These are phyloP conservation scores for Epizoanthus stellaris DNA, from an alignment of 92 coral and sea anemone species.

Conservation along the genomic window DNA sequence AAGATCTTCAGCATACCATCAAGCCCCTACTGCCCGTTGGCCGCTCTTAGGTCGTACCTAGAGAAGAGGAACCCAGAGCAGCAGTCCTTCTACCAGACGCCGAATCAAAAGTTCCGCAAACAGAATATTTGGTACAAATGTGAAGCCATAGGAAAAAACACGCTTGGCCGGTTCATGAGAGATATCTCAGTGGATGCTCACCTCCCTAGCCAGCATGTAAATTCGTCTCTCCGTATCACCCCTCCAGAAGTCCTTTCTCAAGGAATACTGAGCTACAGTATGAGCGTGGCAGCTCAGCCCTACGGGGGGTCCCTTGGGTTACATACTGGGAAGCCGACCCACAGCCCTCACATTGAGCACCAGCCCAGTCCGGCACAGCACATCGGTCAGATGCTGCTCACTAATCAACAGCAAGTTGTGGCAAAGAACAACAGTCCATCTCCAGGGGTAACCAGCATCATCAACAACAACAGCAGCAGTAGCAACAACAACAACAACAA, in stretches of 20 bases:
- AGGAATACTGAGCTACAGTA: constrained; percentile 58
- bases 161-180: constrained; percentile 74
- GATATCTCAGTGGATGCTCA: constrained; percentile 81
- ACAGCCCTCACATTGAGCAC: neutral
- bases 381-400: neutral
- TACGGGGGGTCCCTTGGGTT: constrained; percentile 11
- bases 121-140: constrained; percentile 83
- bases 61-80: constrained; percentile 70
- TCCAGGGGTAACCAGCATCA: neutral
- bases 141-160: constrained; percentile 78
- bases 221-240: constrained; percentile 82
- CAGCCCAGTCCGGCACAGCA: neutral
- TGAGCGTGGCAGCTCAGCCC: constrained; percentile 1
- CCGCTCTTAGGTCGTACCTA: constrained; percentile 77
- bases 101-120: constrained; percentile 74
- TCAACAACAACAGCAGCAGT: too few species aligned
- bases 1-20: constrained; percentile 81
- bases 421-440: neutral
- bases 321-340: neutral
- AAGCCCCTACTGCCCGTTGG: constrained; percentile 76
- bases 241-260: constrained; percentile 79
- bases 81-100: constrained; percentile 80
- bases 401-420: neutral
- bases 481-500: too few species aligned
- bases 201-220: constrained; percentile 66